Conservation (phyloP, 2,888 invertebrate species). For the Tetanocera ferruginea region DNA sequence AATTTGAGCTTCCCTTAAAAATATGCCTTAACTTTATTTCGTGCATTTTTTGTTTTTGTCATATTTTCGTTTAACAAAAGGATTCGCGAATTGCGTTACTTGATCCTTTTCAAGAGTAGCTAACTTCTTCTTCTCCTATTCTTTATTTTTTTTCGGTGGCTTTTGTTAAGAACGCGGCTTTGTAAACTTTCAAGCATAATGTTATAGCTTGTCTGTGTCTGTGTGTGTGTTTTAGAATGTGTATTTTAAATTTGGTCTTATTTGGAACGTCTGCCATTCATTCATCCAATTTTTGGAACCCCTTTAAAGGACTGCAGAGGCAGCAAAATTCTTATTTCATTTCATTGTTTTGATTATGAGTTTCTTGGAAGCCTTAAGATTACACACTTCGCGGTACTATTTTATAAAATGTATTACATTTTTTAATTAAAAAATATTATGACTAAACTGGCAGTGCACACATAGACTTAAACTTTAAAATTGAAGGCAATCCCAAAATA, state of each 20-base stretch:
- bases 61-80: slow-evolving; percentile 36
- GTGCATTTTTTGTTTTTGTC: slow-evolving; percentile 10
- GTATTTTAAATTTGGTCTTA: no score
- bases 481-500: no score
- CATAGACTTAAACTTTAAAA: no score
- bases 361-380: slow-evolving; percentile 9
- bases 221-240: no score
- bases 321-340: slow-evolving; percentile 4
- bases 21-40: neutral
- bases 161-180: neutral
- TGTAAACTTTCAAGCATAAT: neutral
- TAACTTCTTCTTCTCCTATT: neutral
- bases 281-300: no score
- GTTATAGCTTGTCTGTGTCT: neutral
- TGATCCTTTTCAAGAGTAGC: slow-evolving; percentile 36
- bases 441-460: no score
- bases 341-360: slow-evolving; percentile 17
- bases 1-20: neutral
- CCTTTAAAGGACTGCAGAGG: neutral
- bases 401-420: no score
- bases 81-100: slow-evolving; percentile 42
- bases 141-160: neutral
- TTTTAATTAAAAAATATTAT: no score
- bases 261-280: neutral
- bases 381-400: no score